Conservation (phyloP, 2,113 vertebrate genomes). For the Sprattus sprattus region DNA sequence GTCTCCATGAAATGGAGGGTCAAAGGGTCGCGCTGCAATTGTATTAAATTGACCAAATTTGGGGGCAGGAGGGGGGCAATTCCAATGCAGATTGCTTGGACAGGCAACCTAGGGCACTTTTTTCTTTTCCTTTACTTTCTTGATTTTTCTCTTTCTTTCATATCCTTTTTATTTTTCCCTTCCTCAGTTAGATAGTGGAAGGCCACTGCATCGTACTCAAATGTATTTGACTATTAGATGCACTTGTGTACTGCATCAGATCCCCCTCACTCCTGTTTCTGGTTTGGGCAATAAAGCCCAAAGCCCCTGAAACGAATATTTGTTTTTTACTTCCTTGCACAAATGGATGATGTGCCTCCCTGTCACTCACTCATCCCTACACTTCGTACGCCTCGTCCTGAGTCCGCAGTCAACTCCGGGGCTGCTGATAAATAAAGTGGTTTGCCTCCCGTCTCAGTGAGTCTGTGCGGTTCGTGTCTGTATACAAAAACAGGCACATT, state of each 20-base stretch:
- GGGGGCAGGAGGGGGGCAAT: constrained; percentile 32
- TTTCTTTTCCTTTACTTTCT: constrained; percentile 13
- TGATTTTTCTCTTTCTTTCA: neutral
- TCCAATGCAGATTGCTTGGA: constrained; percentile 39
- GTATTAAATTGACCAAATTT: constrained; percentile 50
- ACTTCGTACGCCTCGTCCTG: neutral
- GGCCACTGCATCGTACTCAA: neutral
- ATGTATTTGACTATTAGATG: neutral
- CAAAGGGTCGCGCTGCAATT: constrained; percentile 47
- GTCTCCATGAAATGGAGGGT: constrained; percentile 39
- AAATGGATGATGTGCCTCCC: neutral
- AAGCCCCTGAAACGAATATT: neutral
- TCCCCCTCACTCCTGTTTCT: neutral
- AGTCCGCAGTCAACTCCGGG: neutral
- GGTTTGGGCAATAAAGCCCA: neutral
- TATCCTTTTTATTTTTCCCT: neutral
- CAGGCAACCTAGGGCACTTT: constrained; percentile 27
- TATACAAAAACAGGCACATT: constrained; percentile 2
- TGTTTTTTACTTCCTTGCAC: neutral
- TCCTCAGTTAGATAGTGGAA: neutral
- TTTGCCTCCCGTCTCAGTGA: neutral
- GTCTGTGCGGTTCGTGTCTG: neutral
- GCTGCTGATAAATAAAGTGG: neutral
- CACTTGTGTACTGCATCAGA: neutral
- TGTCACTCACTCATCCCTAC: neutral